These are phyloP conservation scores for Cerastis rubricosa DNA, from an alignment of 2,888 invertebrate species.

Conservation along the genomic window DNA sequence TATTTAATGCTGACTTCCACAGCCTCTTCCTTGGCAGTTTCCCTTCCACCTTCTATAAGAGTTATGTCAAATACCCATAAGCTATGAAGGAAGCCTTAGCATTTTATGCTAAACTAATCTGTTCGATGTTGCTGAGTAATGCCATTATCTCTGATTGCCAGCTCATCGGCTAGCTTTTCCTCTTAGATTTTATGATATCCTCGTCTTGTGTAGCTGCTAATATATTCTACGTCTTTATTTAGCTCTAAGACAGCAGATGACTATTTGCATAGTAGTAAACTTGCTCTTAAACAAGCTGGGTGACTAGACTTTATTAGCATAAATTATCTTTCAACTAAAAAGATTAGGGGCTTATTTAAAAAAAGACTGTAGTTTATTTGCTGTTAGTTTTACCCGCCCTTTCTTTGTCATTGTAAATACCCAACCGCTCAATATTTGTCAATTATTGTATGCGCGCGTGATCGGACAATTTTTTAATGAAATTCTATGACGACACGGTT, in stretches of 20 bases:
- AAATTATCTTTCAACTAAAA: neutral
- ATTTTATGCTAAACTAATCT: neutral
- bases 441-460: neutral
- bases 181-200: slow-evolving; percentile 23
- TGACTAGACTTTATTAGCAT: neutral
- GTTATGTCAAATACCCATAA: neutral
- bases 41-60: neutral
- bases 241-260: neutral
- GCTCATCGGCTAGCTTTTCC: slow-evolving; percentile 21
- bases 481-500: slow-evolving; percentile 4
- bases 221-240: slow-evolving; percentile 34
- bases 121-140: slow-evolving; percentile 5
- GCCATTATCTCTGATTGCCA: slow-evolving; percentile 20
- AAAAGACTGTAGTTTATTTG: neutral
- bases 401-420: neutral
- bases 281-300: slow-evolving; percentile 5
- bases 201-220: neutral
- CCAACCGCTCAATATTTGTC: neutral
- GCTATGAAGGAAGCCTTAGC: too few relatives aligned
- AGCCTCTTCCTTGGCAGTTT: neutral
- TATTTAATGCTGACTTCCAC: neutral
- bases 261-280: slow-evolving; percentile 28
- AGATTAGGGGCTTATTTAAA: too few relatives aligned
- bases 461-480: neutral
- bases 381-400: too few relatives aligned